These are phyloP conservation scores for Pangasius krempfi DNA, from an alignment of 2,797 vertebrate species.

Conservation along the genomic window DNA sequence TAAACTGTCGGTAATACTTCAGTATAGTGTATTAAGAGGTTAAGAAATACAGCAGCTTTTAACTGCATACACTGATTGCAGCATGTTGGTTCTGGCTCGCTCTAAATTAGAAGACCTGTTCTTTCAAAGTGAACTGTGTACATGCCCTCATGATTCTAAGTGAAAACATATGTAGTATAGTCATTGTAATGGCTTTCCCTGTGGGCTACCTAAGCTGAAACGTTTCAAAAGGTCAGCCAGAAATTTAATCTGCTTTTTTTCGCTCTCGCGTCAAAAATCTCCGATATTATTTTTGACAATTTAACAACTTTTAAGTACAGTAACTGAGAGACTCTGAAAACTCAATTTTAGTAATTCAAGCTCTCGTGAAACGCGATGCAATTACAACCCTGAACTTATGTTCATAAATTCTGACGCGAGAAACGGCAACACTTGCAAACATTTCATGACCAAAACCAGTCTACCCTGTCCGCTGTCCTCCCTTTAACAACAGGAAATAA, in stretches of 20 bases:
- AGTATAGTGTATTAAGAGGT: not conserved
- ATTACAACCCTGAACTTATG: not conserved
- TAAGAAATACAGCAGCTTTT: not conserved
- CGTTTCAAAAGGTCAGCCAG: constrained; percentile 29
- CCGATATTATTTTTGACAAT: constrained; percentile 1
- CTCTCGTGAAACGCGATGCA: constrained; percentile 1
- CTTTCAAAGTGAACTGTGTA: constrained; percentile 75
- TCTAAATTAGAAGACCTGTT: constrained; percentile 68
- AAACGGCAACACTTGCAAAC: constrained; percentile 19
- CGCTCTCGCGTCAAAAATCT: not conserved
- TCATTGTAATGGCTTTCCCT: constrained; percentile 71
- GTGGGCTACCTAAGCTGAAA: constrained; percentile 60
- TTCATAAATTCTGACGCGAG: not conserved
- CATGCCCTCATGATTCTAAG: constrained; percentile 73
- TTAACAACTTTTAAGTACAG: constrained; percentile 21
- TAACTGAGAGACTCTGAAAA: not conserved
- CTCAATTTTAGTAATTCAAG: not conserved
- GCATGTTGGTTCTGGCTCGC: constrained; percentile 64
- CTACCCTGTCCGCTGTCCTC: constrained; percentile 63
- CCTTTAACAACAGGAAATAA: constrained; percentile 84
- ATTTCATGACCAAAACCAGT: constrained; percentile 53
- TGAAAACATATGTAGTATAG: constrained; percentile 78
- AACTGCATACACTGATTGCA: not conserved
- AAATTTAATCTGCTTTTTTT: constrained; percentile 14
- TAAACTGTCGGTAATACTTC: not conserved